A percentile compares a stretch with the other conserved stretches of the same genome.
These are phyloP conservation scores for Crypturellus tataupa DNA, from an alignment of 2,797 vertebrate genomes.

Conservation along the genomic window DNA sequence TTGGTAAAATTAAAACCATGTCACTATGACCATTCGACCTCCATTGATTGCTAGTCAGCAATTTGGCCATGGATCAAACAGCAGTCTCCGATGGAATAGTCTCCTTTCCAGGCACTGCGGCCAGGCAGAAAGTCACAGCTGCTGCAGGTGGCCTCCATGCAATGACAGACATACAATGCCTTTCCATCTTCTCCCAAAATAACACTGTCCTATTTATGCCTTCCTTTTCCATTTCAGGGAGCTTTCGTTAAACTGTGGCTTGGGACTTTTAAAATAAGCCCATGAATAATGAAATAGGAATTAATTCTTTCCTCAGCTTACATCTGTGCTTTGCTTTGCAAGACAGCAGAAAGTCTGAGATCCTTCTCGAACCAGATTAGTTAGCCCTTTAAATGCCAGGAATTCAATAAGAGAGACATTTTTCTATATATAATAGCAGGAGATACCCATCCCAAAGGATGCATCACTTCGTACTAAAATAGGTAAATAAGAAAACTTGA, in stretches of 20 bases:
- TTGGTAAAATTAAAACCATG: constrained; percentile 43
- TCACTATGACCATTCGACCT: constrained; percentile 25
- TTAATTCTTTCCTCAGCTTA: neutral
- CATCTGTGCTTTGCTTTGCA: neutral
- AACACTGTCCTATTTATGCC: neutral
- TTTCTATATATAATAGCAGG: neutral
- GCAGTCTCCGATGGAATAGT: constrained; percentile 1
- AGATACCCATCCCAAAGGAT: rapidly evolving
- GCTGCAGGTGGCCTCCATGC: neutral
- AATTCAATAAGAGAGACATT: neutral
- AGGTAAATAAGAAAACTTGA: neutral
- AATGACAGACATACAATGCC: neutral
- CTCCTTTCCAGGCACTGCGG: neutral
- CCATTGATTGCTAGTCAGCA: constrained; percentile 10
- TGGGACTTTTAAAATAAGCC: neutral
- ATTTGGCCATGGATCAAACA: constrained; percentile 55
- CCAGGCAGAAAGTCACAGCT: constrained; percentile 12
- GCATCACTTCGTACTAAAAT: neutral
- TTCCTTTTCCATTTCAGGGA: neutral
- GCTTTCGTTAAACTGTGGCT: neutral
- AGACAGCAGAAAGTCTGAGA: neutral
- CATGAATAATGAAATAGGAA: neutral
- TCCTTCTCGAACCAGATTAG: neutral
- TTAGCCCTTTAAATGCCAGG: neutral
- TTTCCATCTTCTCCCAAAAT: neutral